phyloP scores from a whole-genome alignment of 37 sponge, comb jelly and placozoan species.

The Beroe forskalii region DNA sequence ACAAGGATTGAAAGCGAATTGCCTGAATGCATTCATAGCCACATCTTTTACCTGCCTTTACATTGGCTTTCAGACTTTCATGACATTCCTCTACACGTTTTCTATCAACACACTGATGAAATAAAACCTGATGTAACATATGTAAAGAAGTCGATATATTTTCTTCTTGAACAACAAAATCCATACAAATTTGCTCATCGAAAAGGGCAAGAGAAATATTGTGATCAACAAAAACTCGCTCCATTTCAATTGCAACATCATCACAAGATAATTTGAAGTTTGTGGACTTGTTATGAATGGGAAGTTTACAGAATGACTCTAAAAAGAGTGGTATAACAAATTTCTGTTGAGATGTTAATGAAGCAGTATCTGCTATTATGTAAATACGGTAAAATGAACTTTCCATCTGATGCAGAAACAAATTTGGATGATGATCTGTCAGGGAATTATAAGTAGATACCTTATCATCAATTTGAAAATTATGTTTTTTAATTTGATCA shows the following conservation, averaged over 20 bases:
- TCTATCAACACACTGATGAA: not conserved
- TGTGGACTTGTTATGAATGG: not conserved
- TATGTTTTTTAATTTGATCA: not conserved
- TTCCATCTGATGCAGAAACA: not conserved
- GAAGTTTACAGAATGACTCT: conserved; percentile 5
- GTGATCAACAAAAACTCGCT: not conserved
- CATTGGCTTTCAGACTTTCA: not conserved
- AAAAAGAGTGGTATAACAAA: not conserved
- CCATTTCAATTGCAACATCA: not conserved
- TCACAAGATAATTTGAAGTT: not conserved
- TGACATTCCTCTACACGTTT: not conserved
- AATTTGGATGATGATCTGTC: not conserved
- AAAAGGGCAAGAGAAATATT: not conserved
- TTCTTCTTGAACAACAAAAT: not conserved
- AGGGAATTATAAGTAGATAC: too few species aligned
- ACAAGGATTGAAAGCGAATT: not conserved
- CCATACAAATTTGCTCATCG: conserved; percentile 24
- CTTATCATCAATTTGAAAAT: not conserved
- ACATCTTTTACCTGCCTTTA: conserved; percentile 2
- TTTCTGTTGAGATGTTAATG: not conserved
- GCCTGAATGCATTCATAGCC: conserved; percentile 7
- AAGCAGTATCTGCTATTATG: conserved; percentile 7
- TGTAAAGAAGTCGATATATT: not conserved
- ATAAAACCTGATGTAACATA: not conserved
- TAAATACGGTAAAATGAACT: conserved; percentile 15